These are phyloP conservation scores for Aurelia coerulea DNA, from an alignment of 30 jellyfish, hydroid and myxozoan genomes.

Conservation along the genomic window DNA sequence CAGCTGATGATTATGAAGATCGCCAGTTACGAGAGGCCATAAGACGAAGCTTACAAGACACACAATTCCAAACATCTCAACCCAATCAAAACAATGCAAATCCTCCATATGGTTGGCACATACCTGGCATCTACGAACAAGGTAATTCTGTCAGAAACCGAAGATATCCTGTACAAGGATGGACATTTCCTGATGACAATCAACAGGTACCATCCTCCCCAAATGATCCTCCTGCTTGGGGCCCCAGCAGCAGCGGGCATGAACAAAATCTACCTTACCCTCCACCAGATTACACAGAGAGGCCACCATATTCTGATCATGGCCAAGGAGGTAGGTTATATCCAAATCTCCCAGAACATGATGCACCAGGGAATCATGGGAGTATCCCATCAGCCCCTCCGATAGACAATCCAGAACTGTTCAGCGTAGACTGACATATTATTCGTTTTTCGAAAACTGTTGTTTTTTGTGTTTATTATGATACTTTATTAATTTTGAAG, in stretches of 20 bases:
- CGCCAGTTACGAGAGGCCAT: slow-evolving; percentile 71
- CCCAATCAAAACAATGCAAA: slow-evolving; percentile 2
- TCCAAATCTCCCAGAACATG: slow-evolving; percentile 3
- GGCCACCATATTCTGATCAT: background rate
- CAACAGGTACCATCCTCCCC: background rate
- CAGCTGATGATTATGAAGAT: slow-evolving; percentile 37
- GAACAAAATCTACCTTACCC: no score
- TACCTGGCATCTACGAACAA: slow-evolving; percentile 22
- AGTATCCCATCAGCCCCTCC: slow-evolving; percentile 46
- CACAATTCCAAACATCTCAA: slow-evolving; percentile 4
- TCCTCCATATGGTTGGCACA: slow-evolving; percentile 58
- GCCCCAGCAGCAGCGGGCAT: no score
- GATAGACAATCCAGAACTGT: background rate
- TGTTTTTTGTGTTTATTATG: no score
- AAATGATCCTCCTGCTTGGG: background rate
- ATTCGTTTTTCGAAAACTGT: no score
- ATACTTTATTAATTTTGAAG: no score
- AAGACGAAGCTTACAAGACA: slow-evolving; percentile 58
- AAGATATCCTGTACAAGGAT: background rate
- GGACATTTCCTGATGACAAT: background rate
- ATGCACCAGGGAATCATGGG: background rate
- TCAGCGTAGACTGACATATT: slow-evolving; percentile 11
- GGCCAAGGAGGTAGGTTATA: slow-evolving; percentile 4
- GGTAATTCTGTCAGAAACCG: slow-evolving; percentile 7
- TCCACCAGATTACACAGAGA: no score